Conservation (phyloP, 53 echinoderm and acorn worm genomes). For the Paracentrotus lividus region DNA sequence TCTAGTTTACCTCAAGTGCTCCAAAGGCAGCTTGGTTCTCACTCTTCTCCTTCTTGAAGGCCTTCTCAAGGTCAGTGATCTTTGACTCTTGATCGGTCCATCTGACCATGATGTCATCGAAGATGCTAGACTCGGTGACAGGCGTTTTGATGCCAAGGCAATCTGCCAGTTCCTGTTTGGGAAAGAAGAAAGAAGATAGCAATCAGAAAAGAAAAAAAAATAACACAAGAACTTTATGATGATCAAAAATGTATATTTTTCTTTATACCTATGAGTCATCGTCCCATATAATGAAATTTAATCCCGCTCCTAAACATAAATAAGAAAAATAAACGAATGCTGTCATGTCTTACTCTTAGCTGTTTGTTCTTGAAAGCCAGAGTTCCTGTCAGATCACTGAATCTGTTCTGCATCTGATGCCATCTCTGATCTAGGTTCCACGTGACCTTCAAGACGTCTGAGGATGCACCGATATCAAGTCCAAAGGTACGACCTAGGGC, state of each 20-base stretch:
- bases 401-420: not conserved
- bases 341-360: not conserved
- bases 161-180: conserved; percentile 23
- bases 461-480: not conserved
- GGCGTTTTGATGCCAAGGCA: conserved; percentile 5
- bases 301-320: not conserved
- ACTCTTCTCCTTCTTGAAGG: not conserved
- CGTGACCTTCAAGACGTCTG: not conserved
- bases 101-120: conserved; percentile 46
- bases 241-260: not conserved
- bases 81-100: conserved; percentile 27
- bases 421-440: not conserved
- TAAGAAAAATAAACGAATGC: not conserved
- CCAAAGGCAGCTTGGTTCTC: not conserved
- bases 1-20: not conserved
- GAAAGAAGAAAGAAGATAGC: not conserved
- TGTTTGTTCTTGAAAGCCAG: not conserved
- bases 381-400: not conserved
- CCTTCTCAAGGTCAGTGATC: not conserved
- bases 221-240: not conserved
- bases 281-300: too few relatives aligned
- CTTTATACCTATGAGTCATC: not conserved
- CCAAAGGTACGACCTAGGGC: not conserved
- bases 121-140: not conserved
- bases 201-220: not conserved